Conservation (phyloP, 2,888 invertebrate species). For the Eulithis testata region DNA sequence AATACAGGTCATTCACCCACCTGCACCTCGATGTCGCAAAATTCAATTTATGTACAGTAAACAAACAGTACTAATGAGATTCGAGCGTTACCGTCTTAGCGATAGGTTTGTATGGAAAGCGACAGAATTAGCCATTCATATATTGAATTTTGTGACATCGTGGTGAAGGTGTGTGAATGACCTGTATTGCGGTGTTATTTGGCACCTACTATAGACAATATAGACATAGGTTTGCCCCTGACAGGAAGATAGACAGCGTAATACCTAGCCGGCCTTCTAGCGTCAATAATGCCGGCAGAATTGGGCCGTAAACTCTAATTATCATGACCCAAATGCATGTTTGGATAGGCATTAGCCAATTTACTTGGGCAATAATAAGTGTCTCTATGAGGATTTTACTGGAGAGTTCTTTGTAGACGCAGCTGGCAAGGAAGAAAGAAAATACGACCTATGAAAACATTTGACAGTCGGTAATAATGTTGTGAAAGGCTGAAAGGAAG, state of each 20-base stretch:
- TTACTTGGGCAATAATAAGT: slow-evolving; percentile 15
- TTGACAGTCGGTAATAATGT: background rate
- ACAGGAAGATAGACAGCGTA: slow-evolving; percentile 6
- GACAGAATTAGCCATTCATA: too few relatives aligned
- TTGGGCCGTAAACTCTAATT: slow-evolving; percentile 12
- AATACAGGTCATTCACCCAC: too few relatives aligned
- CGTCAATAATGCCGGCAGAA: slow-evolving; percentile 7
- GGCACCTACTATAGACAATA: too few relatives aligned
- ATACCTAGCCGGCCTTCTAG: slow-evolving; percentile 7
- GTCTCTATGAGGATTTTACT: slow-evolving; percentile 8
- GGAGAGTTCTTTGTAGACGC: slow-evolving; percentile 1
- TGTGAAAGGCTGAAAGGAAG: background rate
- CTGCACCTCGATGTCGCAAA: too few relatives aligned
- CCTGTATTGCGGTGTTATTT: too few relatives aligned
- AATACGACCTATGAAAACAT: slow-evolving; percentile 12
- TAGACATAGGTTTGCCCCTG: background rate
- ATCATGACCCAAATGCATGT: slow-evolving; percentile 17
- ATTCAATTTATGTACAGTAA: too few relatives aligned
- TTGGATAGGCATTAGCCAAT: slow-evolving; percentile 9
- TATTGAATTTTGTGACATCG: too few relatives aligned
- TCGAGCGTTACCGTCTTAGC: too few relatives aligned
- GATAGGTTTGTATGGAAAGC: too few relatives aligned
- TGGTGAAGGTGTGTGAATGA: too few relatives aligned
- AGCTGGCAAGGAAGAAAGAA: background rate
- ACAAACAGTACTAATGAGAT: too few relatives aligned